Base-by-base conservation (phyloP, 2,113 vertebrate species). In the Sapayoa aenigma region DNA sequence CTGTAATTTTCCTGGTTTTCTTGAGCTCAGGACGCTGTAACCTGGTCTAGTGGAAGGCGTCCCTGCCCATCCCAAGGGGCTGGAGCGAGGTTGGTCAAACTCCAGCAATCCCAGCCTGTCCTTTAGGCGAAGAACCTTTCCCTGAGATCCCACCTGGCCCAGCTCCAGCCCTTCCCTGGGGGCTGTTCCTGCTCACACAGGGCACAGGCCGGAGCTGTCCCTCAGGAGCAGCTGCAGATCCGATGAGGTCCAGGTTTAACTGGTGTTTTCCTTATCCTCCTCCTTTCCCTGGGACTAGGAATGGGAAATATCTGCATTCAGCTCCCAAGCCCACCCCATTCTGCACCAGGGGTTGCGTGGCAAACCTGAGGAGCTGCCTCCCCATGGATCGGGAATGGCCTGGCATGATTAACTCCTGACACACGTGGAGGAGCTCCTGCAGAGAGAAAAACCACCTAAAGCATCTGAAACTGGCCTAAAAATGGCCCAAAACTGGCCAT, bases 321-420 rank as follows among this genome's bases (percentile, higher is more conserved):
- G 39, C 68, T 81, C 25, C 68, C 58, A 77, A 9, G 3, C 21
- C 39, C 46, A 50, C 49, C 83, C 75, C 1, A 0, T 56, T 66
- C 46, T 72, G 23, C 42, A 27, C 28, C 46, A 47, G 42, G 58
- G 9, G 74, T 68, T 67, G 58, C 31, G 25, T 11, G 31, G 37
- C 42, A 72, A 44, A 53, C 21, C 11, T 17, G 27, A 56, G 73
- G n/a, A 92, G 21, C 15, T 66, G 52, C n/a, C 31, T 71, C 35
- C 23, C 46, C 2, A 0, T 37, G 20, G 27, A 52, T 75, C 14
- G 1, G 9, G 62, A 72, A 28, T 7, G 18, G 21, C 7, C 8
- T 73, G 49, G 22, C 44, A 69, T 53, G 25, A 6, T 28, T 80
- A 1, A 0, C 9, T 84, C 39, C n/a, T 52, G 37, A 27, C 76